Evolutionary conservation across 2,113 vertebrate species (phyloP), one percentile per base, ranked within the genome.

Genomic region (Lamprotornis superbus): DNA sequence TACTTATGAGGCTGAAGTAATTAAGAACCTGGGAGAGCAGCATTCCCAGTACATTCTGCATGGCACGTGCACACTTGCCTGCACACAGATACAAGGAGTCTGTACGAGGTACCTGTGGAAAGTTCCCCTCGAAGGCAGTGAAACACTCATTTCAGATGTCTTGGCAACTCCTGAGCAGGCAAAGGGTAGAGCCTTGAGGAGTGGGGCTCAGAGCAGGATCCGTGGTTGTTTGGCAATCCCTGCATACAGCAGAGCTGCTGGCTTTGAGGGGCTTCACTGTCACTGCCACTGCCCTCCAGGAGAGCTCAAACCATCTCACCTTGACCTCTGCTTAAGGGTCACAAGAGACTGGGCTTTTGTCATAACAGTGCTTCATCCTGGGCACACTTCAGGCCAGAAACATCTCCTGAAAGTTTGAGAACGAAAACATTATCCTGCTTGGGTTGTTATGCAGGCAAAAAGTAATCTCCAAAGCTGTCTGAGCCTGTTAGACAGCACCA

Each of bases 101-200:
- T 53, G 33, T 17, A 9, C 10, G 11, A 63, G 27, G 33, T 14
- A 37, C 21, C 5, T 8, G 7, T 31, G 47, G 19, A 37, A 73
- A 37, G 4, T 9, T 55, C 57, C 33, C 49, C 49, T 33, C 1
- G 0, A 63, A 64, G 28, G n/a, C 3, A 33, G 4, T 6, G 7
- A 39, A 53, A 63, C 27, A 22, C 3, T 37, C 22, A 55, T 11
- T 64, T 55, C 57, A 27, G 39, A 22, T 37, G 9, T 4, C 28
- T 73, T 27, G 27, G 22, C 11, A 18, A 18, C 22, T 63, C 39
- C 68, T 55, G 33, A 55, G 39, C 11, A 14, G 39, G 49, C 2
- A 13, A 46, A 73, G 40, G 22, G n/a, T 18, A 3, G 22, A 84
- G 49, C 22, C 47, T 39, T 12, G 7, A 22, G 57, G 49, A 30